Base-by-base conservation (phyloP, 2,888 invertebrate species). In the Furcula furcula region DNA sequence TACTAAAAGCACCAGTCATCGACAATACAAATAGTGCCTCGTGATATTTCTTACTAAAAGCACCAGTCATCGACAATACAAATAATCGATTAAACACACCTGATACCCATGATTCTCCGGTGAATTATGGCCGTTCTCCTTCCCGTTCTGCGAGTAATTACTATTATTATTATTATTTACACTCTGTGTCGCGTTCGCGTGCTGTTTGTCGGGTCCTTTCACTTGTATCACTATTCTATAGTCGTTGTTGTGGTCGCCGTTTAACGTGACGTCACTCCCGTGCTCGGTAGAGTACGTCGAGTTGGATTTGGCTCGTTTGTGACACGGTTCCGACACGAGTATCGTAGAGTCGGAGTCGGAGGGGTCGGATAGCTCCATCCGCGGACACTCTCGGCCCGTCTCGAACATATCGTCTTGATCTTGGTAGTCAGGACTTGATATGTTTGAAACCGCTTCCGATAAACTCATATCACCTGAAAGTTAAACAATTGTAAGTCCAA, bases 321-420 rank as follows among this genome's bases (percentile, higher is more conserved):
- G 92, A 36, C 91, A 91, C 28, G 94, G 94, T 72, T 95, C 95
- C 36, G 95, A 95, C 40, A 95, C 95, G 33, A 96, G 90, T 55
- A 96, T 94, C 30, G 96, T 96, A 46, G 95, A 96, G 79, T 96
- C 96, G 58, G 95, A 95, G 87, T 96, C 96, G 76, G 95, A 95
- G 30, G 95, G 94, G 87, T 96, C 96, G 71, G 95, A 95, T 58
- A 96, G 91, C 72, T 94, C 94, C 95, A 96, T 95, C 29, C 92
- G 83, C 57, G 94, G 93, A 72, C 94, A 92, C 78, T 95, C 95
- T 56, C 94, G 92, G 34, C 93, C 92, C 60, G 93, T 92, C 47
- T 94, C 91, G 68, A 94, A 93, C 76, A 94, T 94, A 89, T 95
- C 93, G 83, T 95, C 95, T 73, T 95, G 95, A 78, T 96, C 96